Evolutionary conservation across 2,797 vertebrate genomes (phyloP), one percentile per base, ranked within the genome.

Genomic region (Gallirallus australis): DNA sequence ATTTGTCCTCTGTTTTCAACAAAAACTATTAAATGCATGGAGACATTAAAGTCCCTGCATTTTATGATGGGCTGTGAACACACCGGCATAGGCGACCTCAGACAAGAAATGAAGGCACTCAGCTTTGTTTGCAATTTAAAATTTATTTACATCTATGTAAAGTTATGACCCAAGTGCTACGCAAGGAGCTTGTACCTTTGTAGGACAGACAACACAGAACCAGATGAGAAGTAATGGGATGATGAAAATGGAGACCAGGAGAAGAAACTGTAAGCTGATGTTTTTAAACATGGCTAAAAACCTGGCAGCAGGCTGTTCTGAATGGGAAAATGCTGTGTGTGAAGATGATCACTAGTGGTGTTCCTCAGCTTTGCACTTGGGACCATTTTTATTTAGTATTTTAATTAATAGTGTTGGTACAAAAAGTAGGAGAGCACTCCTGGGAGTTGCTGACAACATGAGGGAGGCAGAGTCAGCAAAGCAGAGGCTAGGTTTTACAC

Each of bases 321-420:
- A 85, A 89, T 40, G 56, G 82, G 60, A 85, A 94, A 77, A 82
- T 30, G 27, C 64, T 82, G 68, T 45, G 42, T 15, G 30, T 66
- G 53, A 70, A 52, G 64, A 87, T 56, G 60, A 76, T 56, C 50
- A 9, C 63, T 84, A 21, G 59, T 82, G 56, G 19, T 53, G n/a
- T 35, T 92, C 40, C 53, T 82, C 68, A 88, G 53, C 72, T 96
- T 77, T 71, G 45, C 68, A 77, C 64, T 17, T 93, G 79, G 87
- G 89, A 90, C 35, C 1, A 3, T 54, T 78, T 91, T 94, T 95
- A 96, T 94, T 96, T 81, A 94, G 79, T 88, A 39, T 88, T 94
- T 95, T 87, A 96, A 93, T 92, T 89, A 94, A 94, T 56, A 77
- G 54, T 50, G 45, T 61, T 93, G 71, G 53, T 82, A 65, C 56